These are phyloP conservation scores for Limnephilus marmoratus DNA, from an alignment of 2,888 invertebrate species.

Conservation along the genomic window DNA sequence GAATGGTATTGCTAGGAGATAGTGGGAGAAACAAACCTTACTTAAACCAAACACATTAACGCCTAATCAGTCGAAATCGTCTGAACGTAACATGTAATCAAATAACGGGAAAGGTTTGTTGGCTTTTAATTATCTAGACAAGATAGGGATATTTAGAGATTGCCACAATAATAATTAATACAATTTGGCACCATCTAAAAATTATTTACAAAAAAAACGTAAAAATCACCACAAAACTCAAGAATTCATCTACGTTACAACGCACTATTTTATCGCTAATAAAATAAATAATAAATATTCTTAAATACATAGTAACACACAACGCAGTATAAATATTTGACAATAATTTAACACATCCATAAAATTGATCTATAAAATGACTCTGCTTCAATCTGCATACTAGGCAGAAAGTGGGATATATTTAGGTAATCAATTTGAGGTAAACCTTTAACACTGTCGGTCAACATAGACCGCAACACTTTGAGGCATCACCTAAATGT, in stretches of 20 bases:
- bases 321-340: slow-evolving; percentile 59
- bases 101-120: slow-evolving; percentile 54
- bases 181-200: slow-evolving; percentile 65
- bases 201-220: slow-evolving; percentile 51
- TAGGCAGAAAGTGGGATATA: slow-evolving; percentile 27
- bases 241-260: slow-evolving; percentile 44
- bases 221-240: slow-evolving; percentile 39
- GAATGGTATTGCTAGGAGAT: slow-evolving; percentile 46
- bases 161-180: slow-evolving; percentile 55
- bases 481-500: slow-evolving; percentile 73
- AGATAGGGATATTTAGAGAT: slow-evolving; percentile 53
- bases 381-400: slow-evolving; percentile 6
- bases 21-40: slow-evolving; percentile 37
- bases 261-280: slow-evolving; percentile 35
- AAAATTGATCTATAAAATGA: slow-evolving; percentile 55
- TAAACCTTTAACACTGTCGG: slow-evolving; percentile 27
- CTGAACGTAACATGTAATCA: slow-evolving; percentile 55
- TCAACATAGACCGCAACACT: slow-evolving; percentile 80
- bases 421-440: slow-evolving; percentile 11
- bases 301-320: slow-evolving; percentile 56
- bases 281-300: slow-evolving; percentile 58
- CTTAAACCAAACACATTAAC: slow-evolving; percentile 57
- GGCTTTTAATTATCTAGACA: slow-evolving; percentile 44
- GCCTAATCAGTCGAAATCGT: slow-evolving; percentile 64
- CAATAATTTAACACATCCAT: slow-evolving; percentile 61